phyloP scores from a whole-genome alignment of 2,888 invertebrate species.

The Drosophila paramelanica region DNA sequence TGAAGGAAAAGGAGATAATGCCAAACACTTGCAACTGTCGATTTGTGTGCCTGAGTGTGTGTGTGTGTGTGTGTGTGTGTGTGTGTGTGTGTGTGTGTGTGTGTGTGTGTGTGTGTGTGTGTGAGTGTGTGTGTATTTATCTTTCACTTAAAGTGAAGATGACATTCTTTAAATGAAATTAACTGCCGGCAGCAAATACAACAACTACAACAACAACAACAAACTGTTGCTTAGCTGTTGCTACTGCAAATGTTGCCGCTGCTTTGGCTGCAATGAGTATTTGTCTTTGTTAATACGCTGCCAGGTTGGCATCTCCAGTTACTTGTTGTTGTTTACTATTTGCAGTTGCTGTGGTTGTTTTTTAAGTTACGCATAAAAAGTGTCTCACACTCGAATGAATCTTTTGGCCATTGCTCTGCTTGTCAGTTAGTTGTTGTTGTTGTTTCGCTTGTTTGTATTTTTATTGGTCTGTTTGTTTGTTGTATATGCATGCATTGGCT shows the following conservation, averaged over 20 bases:
- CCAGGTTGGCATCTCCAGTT: conserved; percentile 76
- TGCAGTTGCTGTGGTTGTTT: conserved; percentile 49
- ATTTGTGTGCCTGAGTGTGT: conserved; percentile 32
- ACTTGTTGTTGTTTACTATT: conserved; percentile 32
- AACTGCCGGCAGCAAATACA: conserved; percentile 72
- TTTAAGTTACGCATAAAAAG: conserved; percentile 74
- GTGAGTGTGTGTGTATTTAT: conserved; percentile 70
- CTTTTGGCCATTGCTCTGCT: conserved; percentile 45
- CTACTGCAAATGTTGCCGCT: conserved; percentile 55
- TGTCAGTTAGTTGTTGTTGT: conserved; percentile 39
- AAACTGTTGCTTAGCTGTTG: conserved; percentile 45
- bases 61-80: conserved; percentile 17
- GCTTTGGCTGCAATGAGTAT: conserved; percentile 81
- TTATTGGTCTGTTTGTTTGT: conserved; percentile 48
- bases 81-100: conserved; percentile 22
- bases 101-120: conserved; percentile 14
- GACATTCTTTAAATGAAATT: conserved; percentile 84
- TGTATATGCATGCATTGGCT: conserved; percentile 54
- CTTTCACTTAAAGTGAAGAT: conserved; percentile 85
- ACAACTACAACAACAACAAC: conserved; percentile 44
- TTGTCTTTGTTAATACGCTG: conserved; percentile 82
- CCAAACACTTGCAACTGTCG: conserved; percentile 62
- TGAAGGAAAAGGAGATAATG: conserved; percentile 66
- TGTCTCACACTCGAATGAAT: conserved; percentile 77
- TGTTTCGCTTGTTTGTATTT: conserved; percentile 71